phyloP scores from a whole-genome alignment of 2,888 invertebrate species.

The Argynnis bischoffii region DNA sequence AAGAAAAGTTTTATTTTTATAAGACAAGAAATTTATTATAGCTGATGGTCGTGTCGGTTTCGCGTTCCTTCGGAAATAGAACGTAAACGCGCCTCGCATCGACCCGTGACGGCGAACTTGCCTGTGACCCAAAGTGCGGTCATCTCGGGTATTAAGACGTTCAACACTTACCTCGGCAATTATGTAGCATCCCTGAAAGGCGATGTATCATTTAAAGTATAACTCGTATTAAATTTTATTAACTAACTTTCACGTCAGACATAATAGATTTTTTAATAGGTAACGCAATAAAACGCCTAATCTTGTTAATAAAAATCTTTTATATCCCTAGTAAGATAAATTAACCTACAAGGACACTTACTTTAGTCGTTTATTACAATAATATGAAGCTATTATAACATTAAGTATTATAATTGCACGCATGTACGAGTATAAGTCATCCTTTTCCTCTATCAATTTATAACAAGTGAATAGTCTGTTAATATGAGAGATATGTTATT shows the following conservation, averaged over 20 bases:
- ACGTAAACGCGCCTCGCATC: constrained; percentile 60
- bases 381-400: neutral
- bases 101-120: constrained; percentile 46
- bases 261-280: too few species aligned
- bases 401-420: neutral
- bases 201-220: neutral
- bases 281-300: too few species aligned
- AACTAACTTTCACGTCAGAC: too few species aligned
- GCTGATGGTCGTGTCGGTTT: constrained; percentile 77
- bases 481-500: neutral
- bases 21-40: constrained; percentile 81
- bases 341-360: neutral
- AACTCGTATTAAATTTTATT: too few species aligned
- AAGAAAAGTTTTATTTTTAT: constrained; percentile 82
- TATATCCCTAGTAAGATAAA: too few species aligned
- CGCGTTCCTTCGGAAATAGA: constrained; percentile 77
- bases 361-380: neutral
- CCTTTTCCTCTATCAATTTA: neutral
- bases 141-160: constrained; percentile 16
- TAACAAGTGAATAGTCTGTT: neutral
- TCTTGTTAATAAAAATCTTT: too few species aligned
- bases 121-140: constrained; percentile 21
- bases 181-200: neutral
- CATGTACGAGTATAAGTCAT: neutral
- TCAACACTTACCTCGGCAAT: constrained; percentile 7